Evolutionary conservation across 2,113 vertebrate species (phyloP).

Genomic region (Lampris megalopsis): DNA sequence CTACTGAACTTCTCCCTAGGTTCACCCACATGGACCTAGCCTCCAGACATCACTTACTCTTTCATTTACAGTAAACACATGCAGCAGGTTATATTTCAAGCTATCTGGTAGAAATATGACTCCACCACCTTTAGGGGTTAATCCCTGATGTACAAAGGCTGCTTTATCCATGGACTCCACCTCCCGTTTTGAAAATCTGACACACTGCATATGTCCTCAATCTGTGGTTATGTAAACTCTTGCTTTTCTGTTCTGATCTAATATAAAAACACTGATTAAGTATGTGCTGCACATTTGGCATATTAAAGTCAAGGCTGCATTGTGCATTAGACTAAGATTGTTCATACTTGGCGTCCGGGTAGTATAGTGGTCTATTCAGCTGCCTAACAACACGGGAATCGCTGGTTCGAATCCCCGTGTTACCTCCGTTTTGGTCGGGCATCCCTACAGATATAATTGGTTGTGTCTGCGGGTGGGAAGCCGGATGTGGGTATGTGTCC

Average conservation of each 20-base stretch:
- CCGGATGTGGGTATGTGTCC: too few species aligned
- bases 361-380: too few species aligned
- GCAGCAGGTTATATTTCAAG: conserved; percentile 53
- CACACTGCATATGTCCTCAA: conserved; percentile 29
- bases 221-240: conserved; percentile 14
- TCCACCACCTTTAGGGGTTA: conserved; percentile 39
- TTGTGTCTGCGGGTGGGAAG: too few species aligned
- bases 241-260: conserved; percentile 1
- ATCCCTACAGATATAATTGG: too few species aligned
- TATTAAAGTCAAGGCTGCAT: not conserved
- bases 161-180: conserved; percentile 22
- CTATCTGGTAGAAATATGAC: conserved; percentile 55
- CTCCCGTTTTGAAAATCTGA: not conserved
- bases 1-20: conserved; percentile 34
- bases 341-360: not conserved
- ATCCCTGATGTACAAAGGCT: conserved; percentile 51
- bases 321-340: not conserved
- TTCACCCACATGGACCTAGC: conserved; percentile 28
- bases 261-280: conserved; percentile 1
- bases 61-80: conserved; percentile 59
- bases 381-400: too few species aligned
- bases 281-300: conserved; percentile 11
- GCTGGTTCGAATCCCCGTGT: too few species aligned
- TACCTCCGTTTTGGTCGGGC: too few species aligned
- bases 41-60: conserved; percentile 58